phyloP scores from a whole-genome alignment of 2,888 invertebrate species.

The Neoitamus cyanurus region DNA sequence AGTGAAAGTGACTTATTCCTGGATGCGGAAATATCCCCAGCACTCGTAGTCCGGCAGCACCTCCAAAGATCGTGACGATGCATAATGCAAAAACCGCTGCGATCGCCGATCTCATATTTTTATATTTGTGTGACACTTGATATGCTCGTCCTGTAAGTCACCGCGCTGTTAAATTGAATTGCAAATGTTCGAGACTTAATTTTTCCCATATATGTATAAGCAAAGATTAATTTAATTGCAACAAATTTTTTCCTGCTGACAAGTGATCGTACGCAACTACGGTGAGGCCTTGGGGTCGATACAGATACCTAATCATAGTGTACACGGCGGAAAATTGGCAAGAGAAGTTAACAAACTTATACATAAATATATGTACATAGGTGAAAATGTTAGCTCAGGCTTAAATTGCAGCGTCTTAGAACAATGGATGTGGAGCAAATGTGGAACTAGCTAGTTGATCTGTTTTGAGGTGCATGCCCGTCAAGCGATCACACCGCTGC shows the following conservation, averaged over 20 bases:
- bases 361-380: no score
- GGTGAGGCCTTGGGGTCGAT: neutral
- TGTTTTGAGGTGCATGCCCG: neutral
- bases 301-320: neutral
- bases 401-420: neutral
- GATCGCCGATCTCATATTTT: neutral
- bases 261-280: neutral
- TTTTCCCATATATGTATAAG: neutral
- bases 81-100: neutral
- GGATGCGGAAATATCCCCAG: conserved; percentile 67
- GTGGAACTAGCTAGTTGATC: neutral
- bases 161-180: neutral
- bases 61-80: neutral
- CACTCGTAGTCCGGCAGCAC: conserved; percentile 56
- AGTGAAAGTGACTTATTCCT: conserved; percentile 67
- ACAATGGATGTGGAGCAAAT: neutral
- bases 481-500: neutral
- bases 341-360: no score
- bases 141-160: neutral
- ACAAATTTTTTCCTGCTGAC: neutral
- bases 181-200: neutral
- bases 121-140: neutral
- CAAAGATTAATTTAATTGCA: neutral
- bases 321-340: neutral
- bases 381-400: neutral